These are phyloP conservation scores for Fringilla coelebs DNA, from an alignment of 2,797 vertebrate species.

Conservation along the genomic window DNA sequence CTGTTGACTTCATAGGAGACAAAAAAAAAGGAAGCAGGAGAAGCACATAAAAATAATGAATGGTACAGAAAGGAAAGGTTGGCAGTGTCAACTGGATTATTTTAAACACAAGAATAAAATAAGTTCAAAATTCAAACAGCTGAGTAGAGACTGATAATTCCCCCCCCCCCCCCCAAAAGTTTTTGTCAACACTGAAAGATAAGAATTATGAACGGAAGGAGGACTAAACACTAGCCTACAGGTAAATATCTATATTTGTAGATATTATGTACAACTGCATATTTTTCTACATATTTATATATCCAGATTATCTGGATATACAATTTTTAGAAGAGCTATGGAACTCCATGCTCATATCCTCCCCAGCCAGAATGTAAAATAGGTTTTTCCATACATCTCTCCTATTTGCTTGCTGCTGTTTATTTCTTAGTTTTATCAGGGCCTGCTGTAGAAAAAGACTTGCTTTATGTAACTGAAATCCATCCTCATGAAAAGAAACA, in stretches of 20 bases:
- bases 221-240: neutral
- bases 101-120: neutral
- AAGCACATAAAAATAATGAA: neutral
- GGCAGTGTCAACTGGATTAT: fast-evolving
- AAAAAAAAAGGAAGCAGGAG: neutral
- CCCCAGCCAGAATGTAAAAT: neutral
- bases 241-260: neutral
- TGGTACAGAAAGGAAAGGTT: neutral
- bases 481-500: neutral
- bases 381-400: neutral
- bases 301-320: neutral
- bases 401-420: neutral
- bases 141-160: neutral
- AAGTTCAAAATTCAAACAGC: neutral
- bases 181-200: neutral
- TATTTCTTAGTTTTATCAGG: neutral
- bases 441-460: neutral
- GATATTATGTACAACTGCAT: neutral
- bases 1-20: neutral
- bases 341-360: neutral
- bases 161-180: neutral
- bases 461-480: neutral
- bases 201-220: neutral
- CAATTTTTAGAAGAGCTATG: neutral
- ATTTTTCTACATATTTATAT: neutral